phyloP scores from a whole-genome alignment of 2,113 vertebrate species.

The Gopherus evgoodei region DNA sequence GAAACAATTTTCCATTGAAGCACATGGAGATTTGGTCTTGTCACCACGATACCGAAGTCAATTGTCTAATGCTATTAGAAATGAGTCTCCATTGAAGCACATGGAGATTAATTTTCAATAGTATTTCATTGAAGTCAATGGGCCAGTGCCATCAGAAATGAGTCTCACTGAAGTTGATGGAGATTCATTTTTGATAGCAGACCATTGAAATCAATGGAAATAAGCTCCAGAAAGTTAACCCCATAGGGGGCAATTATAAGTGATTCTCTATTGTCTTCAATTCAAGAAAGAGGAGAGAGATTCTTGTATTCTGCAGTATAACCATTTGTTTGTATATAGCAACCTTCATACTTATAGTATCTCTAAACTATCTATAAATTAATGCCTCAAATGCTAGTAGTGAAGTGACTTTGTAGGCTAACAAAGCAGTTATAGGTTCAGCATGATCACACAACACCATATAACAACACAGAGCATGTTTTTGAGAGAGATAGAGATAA shows the following conservation, averaged over 20 bases:
- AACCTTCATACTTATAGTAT: not conserved
- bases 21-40: slow-evolving; percentile 5
- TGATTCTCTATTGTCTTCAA: not conserved
- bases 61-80: slow-evolving; percentile 18
- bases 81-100: slow-evolving; percentile 4
- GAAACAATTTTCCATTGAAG: slow-evolving; percentile 15
- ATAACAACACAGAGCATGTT: not conserved
- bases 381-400: not conserved
- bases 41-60: not conserved
- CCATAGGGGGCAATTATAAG: not conserved
- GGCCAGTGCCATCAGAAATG: slow-evolving; percentile 10
- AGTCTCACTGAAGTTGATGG: slow-evolving; percentile 15
- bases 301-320: not conserved
- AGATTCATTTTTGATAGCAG: slow-evolving; percentile 44
- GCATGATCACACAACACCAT: not conserved
- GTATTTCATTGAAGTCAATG: slow-evolving; percentile 48
- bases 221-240: slow-evolving; percentile 14
- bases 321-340: not conserved
- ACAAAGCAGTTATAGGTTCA: not conserved
- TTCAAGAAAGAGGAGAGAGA: not conserved
- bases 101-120: slow-evolving; percentile 27
- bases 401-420: not conserved
- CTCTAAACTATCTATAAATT: not conserved
- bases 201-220: slow-evolving; percentile 23
- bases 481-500: slow-evolving; percentile 14